Percentiles rank a stretch among this genome's conserved stretches.
Evolutionary conservation across 2,888 invertebrate genomes (phyloP).

Genomic region (Ommatoiulus sabulosus): DNA sequence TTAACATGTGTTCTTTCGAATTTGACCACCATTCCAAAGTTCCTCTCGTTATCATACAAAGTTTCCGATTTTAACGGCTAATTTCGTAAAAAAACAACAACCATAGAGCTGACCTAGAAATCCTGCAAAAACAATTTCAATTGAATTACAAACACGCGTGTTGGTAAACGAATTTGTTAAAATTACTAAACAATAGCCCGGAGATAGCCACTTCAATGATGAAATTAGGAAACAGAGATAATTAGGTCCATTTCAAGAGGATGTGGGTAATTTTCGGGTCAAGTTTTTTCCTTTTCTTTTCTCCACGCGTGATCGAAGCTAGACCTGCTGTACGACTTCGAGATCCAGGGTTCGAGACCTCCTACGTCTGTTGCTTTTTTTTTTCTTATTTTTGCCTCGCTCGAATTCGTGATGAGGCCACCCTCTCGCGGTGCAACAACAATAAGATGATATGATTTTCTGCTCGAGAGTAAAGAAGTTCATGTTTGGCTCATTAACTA

Average conservation of each 20-base stretch:
- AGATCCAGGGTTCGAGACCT: conserved; percentile 1
- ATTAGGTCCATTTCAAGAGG: not conserved
- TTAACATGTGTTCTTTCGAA: no score
- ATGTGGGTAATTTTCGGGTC: conserved; percentile 24
- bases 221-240: not conserved
- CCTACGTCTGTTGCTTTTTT: not conserved
- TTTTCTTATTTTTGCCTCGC: not conserved
- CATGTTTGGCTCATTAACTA: conserved; percentile 43
- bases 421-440: conserved; percentile 31
- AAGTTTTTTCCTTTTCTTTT: not conserved
- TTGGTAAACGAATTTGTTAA: not conserved
- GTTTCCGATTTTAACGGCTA: no score
- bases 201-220: not conserved
- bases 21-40: no score
- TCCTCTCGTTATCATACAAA: no score
- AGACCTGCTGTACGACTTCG: not conserved
- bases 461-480: conserved; percentile 40
- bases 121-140: no score
- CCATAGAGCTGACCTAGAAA: no score
- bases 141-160: not conserved
- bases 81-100: no score
- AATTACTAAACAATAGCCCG: not conserved
- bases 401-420: conserved; percentile 9
- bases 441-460: conserved; percentile 31
- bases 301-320: not conserved